A percentile compares a stretch with the other conserved stretches of the same genome.
Evolutionary conservation across 2,888 invertebrate genomes (phyloP).

Genomic region (Venusia cambrica): DNA sequence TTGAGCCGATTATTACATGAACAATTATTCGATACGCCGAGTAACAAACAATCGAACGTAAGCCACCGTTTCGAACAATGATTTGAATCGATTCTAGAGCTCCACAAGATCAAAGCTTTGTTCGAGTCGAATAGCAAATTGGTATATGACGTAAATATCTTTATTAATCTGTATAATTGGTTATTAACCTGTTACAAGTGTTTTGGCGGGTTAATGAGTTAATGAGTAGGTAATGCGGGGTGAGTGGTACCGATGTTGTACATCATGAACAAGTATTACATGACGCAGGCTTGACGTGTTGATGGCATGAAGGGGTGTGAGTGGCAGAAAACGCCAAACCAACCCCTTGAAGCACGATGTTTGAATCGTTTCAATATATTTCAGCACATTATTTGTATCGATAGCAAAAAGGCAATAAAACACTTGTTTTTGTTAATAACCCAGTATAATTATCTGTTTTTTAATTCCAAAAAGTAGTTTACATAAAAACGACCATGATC

Average conservation of each 20-base stretch:
- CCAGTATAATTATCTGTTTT: no score
- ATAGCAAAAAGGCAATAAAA: no score
- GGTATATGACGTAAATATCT: conserved; percentile 66
- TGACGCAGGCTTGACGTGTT: conserved; percentile 23
- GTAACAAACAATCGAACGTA: conserved; percentile 46
- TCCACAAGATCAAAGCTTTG: conserved; percentile 63
- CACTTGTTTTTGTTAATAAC: no score
- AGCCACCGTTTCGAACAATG: conserved; percentile 63
- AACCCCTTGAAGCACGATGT: no score
- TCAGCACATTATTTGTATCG: no score
- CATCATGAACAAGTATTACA: conserved; percentile 37
- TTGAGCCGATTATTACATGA: conserved; percentile 44
- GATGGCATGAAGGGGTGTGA: conserved; percentile 11
- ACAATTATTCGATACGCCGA: conserved; percentile 38
- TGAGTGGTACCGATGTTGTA: conserved; percentile 34
- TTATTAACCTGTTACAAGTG: conserved; percentile 66
- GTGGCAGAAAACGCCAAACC: background rate
- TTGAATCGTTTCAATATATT: no score
- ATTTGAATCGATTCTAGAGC: conserved; percentile 57
- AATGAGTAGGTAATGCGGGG: conserved; percentile 63
- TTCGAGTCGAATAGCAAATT: conserved; percentile 63
- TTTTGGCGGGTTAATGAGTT: conserved; percentile 65
- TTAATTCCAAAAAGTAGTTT: conserved; percentile 1
- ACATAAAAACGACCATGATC: background rate
- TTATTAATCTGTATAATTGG: conserved; percentile 77